Evolutionary conservation across 1,140 invertebrate species (phyloP), one percentile per base, ranked within the genome.

Genomic region (Apocrypta bakeri): DNA sequence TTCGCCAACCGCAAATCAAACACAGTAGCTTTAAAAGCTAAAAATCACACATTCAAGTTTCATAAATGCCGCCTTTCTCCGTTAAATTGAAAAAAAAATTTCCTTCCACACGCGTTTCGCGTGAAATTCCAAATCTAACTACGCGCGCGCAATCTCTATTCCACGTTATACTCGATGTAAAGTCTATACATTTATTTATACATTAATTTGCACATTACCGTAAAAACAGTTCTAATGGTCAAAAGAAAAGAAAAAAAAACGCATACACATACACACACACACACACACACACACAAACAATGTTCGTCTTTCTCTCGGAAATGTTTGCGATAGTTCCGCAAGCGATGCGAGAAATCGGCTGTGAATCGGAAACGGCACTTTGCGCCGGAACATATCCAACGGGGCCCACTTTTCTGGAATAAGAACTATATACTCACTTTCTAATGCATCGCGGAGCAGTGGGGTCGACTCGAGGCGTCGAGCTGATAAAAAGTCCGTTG

Each of bases 381-480:
- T 61, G 12, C 56, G 31, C 24, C n/a, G 12, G 24, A 29, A 40
- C 25, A 12, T n/a, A n/a, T 79, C 40, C 9, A 11, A 14, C 42
- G 61, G 74, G 72, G 71, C 61, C 79, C 71, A 75, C 79, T 75
- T 81, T 81, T 81, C 24, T 48, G 68, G 17, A 56, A 56, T n/a
- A 56, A 56, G 17, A 56, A 21, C 21, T 6, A n/a, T 56, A 56
- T 56, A 56, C 29, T 82, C 68, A 77, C 68, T 82, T 82, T 82
- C 75, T 68, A 82, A 82, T 78, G 81, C 48, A 78, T 78, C 37
- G n/a, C 17, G 9, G 56, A 82, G 24, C 37, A 82, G 48, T 24
- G 66, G 33, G 68, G 75, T 77, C 81, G 77, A 12, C 12, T 3
- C 27, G 66, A 79, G 68, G 42, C 42, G 40, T 72, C 24, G 0